Percentiles rank a stretch among this genome's conserved stretches.
Conservation (phyloP, 2,113 vertebrate species). For the Plestiodon gilberti region DNA sequence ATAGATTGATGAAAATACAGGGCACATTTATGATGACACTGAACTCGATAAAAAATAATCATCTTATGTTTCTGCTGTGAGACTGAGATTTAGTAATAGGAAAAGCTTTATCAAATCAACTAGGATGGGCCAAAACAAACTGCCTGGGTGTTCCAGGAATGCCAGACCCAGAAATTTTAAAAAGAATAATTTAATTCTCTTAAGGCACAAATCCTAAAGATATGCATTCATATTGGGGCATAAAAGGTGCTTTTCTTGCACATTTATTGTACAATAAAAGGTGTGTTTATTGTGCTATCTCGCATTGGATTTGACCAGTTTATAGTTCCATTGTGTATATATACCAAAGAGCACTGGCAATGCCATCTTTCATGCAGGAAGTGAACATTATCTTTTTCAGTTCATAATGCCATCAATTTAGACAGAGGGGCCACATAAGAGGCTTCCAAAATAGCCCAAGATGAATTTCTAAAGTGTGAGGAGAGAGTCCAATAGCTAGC, state of each 20-base stretch:
- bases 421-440: no score
- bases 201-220: constrained; percentile 21
- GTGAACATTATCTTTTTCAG: not conserved
- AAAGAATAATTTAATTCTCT: constrained; percentile 17
- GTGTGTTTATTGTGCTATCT: constrained; percentile 10
- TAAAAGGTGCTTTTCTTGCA: constrained; percentile 7
- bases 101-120: constrained; percentile 16
- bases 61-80: constrained; percentile 41
- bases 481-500: no score
- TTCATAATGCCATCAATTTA: no score
- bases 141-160: constrained; percentile 32
- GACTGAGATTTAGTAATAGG: constrained; percentile 50
- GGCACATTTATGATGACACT: constrained; percentile 20
- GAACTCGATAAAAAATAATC: constrained; percentile 27
- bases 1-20: constrained; percentile 24
- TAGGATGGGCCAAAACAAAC: not conserved
- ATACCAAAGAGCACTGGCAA: not conserved
- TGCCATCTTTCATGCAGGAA: not conserved
- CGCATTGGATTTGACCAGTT: not conserved
- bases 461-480: no score
- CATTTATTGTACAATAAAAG: not conserved
- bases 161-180: constrained; percentile 19
- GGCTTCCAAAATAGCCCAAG: no score
- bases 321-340: not conserved
- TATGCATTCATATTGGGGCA: not conserved